Base-by-base conservation (phyloP, 2,113 vertebrate species). In the Nettapus auritus region DNA sequence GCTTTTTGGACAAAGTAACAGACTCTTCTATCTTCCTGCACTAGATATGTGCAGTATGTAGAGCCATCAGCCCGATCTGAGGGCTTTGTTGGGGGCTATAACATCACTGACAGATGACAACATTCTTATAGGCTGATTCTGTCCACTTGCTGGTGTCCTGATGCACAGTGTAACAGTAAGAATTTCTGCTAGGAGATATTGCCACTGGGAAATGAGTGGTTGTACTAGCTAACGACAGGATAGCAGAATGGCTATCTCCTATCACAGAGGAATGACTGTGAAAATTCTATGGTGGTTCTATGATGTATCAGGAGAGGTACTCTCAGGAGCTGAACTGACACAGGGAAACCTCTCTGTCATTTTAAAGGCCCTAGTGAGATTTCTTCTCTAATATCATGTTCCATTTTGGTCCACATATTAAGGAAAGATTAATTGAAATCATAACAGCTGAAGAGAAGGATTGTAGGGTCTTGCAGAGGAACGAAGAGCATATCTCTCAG, bases 71-170 rank as follows among this genome's bases (percentile, higher is more conserved):
- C 1, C 36, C 63, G 5, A n/a, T 63, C 13, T 76, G 21, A 28
- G 20, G 4, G 21, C 0, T 1, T 55, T 53, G 46, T 22, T 5
- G 13, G 5, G 14, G 8, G 44, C 75, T 68, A 3, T 42, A 66
- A 3, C 28, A 28, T 62, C 29, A 57, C 5, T 48, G 34, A 5
- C 0, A 0, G 64, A 25, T 76, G 33, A 62, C 10, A 84, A 5
- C 5, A 29, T 55, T 22, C 52, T 66, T 78, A 11, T 46, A 52
- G 33, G 15, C 9, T 59, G 36, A 70, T 77, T 86, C 59, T 83
- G 23, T 80, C 21, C 28, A 3, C 22, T 70, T 83, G 21, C 17
- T 82, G 20, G 44, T 40, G 64, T 17, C 21, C 11, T 46, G 22
- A 67, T 44, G 5, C 42, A 70, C 38, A 42, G 14, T 57, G 33